phyloP scores from a whole-genome alignment of 2,797 vertebrate species.

The Rallus crepitans region DNA sequence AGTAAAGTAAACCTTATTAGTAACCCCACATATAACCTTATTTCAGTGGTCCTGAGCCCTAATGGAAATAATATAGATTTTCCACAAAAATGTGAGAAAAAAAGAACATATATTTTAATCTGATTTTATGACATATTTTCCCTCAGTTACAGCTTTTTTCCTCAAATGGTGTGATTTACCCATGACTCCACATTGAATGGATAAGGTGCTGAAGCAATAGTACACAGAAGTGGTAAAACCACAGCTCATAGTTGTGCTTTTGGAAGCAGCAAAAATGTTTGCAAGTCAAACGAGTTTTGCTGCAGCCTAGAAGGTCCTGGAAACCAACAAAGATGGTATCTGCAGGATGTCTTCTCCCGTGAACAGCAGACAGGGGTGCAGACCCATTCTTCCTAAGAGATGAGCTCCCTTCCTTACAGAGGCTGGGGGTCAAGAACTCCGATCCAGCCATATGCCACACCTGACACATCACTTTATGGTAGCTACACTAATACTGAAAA shows the following conservation, averaged over 20 bases:
- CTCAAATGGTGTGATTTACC: not conserved
- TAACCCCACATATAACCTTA: not conserved
- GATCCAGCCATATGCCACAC: not conserved
- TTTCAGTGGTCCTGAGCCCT: not conserved
- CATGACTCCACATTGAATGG: not conserved
- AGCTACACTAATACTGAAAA: too few species aligned
- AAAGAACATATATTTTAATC: not conserved
- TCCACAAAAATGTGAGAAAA: not conserved
- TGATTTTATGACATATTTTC: not conserved
- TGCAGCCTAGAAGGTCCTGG: not conserved
- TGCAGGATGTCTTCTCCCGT: not conserved
- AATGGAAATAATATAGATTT: not conserved
- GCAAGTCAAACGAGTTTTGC: not conserved
- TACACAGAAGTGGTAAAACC: fast-evolving
- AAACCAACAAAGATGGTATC: not conserved
- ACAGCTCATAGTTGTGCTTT: not conserved
- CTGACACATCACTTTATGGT: not conserved
- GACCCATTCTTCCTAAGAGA: fast-evolving
- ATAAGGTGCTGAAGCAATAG: not conserved
- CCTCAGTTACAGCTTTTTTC: not conserved
- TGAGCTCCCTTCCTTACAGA: not conserved
- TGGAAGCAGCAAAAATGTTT: not conserved
- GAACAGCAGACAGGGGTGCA: not conserved
- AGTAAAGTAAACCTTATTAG: not conserved
- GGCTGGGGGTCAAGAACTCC: not conserved